Evolutionary conservation across 2,797 vertebrate genomes (phyloP).

Genomic region (Ptychobarbus kaznakovi): DNA sequence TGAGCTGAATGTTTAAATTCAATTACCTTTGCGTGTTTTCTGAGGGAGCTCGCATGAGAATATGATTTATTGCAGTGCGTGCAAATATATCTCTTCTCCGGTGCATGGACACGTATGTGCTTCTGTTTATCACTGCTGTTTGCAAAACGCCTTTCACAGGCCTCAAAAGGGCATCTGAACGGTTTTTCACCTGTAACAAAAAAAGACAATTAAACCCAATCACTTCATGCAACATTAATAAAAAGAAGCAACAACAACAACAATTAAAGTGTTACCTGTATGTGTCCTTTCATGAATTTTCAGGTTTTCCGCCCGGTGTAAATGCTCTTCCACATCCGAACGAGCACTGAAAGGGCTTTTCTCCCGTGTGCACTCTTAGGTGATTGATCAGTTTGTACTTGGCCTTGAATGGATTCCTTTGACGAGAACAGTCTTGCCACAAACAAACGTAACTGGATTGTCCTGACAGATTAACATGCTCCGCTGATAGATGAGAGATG

Average conservation of each 20-base stretch:
- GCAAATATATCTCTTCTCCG: slow-evolving; percentile 1
- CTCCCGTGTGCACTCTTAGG: slow-evolving; percentile 30
- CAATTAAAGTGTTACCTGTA: slow-evolving; percentile 15
- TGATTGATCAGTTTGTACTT: slow-evolving; percentile 44
- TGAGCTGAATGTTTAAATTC: background rate
- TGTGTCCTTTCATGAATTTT: slow-evolving; percentile 43
- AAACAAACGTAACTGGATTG: background rate
- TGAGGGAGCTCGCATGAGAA: slow-evolving; percentile 27
- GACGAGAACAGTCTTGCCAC: slow-evolving; percentile 23
- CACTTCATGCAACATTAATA: background rate
- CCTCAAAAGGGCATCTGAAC: slow-evolving; percentile 21
- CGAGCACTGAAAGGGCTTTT: slow-evolving; percentile 25
- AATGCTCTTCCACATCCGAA: slow-evolving; percentile 15
- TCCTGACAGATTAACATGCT: slow-evolving; percentile 30
- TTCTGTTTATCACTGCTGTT: slow-evolving; percentile 45
- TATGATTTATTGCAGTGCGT: slow-evolving; percentile 33
- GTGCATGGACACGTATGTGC: slow-evolving; percentile 24
- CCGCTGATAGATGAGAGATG: slow-evolving; percentile 3
- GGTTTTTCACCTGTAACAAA: slow-evolving; percentile 37
- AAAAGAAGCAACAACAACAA: background rate
- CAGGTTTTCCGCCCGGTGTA: slow-evolving; percentile 17
- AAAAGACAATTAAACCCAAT: background rate
- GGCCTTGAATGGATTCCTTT: slow-evolving; percentile 29
- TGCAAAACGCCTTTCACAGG: slow-evolving; percentile 30
- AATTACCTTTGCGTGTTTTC: slow-evolving; percentile 36